These are phyloP conservation scores for Balearica regulorum DNA, from an alignment of 2,797 vertebrate species.

Conservation along the genomic window DNA sequence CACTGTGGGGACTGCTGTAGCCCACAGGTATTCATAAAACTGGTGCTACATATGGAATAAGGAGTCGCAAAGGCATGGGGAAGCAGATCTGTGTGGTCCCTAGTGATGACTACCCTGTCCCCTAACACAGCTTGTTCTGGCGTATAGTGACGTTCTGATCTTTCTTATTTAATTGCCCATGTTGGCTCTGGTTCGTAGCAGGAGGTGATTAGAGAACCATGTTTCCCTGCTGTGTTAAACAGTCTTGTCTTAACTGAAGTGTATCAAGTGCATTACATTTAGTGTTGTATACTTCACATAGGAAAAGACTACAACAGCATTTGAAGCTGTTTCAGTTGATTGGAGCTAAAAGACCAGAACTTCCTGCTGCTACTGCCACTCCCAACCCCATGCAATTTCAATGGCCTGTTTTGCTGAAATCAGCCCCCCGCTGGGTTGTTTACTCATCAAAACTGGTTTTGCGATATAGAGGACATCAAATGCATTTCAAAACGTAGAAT, in stretches of 20 bases:
- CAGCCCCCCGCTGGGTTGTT: not conserved
- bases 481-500: not conserved
- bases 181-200: not conserved
- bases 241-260: not conserved
- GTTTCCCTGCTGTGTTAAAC: conserved; percentile 35
- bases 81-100: not conserved
- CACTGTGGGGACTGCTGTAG: not conserved
- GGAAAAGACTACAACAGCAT: not conserved
- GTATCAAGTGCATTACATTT: not conserved
- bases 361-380: conserved; percentile 52
- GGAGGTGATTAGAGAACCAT: not conserved
- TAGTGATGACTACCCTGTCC: not conserved
- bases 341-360: conserved; percentile 36
- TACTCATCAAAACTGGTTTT: conserved; percentile 40
- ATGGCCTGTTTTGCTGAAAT: conserved; percentile 27
- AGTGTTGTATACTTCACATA: not conserved
- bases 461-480: not conserved
- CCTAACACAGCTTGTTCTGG: not conserved
- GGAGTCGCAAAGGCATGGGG: not conserved
- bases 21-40: not conserved
- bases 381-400: not conserved
- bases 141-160: conserved; percentile 17
- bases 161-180: conserved; percentile 19
- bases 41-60: not conserved
- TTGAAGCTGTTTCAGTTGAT: conserved; percentile 30